A percentile compares a stretch with the other conserved stretches of the same genome.
Conservation (phyloP, 2,797 vertebrate species). For the Lutjanus campechanus region DNA sequence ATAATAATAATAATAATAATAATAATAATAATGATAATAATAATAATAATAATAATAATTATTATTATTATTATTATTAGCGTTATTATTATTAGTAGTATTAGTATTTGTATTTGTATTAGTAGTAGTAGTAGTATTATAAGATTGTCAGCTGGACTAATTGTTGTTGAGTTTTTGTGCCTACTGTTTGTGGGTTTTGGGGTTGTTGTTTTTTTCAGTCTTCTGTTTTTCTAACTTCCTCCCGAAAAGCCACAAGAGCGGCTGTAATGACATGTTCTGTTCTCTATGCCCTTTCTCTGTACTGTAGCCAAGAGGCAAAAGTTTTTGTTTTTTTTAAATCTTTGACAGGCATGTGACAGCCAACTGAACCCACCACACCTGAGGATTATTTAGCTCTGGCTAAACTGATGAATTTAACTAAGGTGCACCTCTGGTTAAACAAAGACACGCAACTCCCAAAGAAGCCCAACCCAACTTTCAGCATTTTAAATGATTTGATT, state of each 20-base stretch:
- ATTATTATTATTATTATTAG: too few species aligned
- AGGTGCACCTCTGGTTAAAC: conserved; percentile 1
- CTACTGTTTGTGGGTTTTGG: too few species aligned
- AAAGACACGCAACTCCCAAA: conserved; percentile 32
- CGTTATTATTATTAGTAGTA: too few species aligned
- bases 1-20: too few species aligned
- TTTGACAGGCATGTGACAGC: neutral
- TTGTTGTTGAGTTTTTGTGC: too few species aligned
- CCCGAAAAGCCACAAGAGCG: neutral
- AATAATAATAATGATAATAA: too few species aligned
- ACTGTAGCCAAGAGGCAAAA: neutral
- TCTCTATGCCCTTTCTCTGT: neutral
- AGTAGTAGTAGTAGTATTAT: too few species aligned
- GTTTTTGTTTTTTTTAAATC: neutral
- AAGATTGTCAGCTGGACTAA: too few species aligned
- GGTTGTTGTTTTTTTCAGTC: too few species aligned
- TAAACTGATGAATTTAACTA: conserved; percentile 16
- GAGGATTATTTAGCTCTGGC: neutral
- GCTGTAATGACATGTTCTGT: neutral
- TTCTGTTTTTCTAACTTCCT: neutral
- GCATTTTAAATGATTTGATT: conserved; percentile 32
- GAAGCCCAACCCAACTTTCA: neutral
- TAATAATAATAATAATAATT: too few species aligned
- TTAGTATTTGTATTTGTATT: too few species aligned
- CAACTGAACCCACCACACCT: neutral